Conservation (phyloP, 2,113 vertebrate genomes). For the Trichechus manatus region DNA sequence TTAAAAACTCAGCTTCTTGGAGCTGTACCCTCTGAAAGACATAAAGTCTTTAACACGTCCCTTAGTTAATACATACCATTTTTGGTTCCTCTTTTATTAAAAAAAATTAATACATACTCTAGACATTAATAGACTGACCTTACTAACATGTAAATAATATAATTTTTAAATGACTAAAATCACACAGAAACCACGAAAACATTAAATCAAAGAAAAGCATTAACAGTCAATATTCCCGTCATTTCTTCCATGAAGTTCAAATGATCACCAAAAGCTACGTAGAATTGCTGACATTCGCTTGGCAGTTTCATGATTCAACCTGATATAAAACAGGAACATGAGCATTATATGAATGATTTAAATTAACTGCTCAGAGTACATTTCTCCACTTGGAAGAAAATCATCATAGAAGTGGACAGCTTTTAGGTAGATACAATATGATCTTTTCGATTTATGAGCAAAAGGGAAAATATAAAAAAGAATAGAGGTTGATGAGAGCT, state of each 20-base stretch:
- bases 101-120: background rate
- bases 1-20: conserved; percentile 33
- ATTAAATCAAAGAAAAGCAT: conserved; percentile 1
- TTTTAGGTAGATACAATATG: background rate
- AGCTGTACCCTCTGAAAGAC: background rate
- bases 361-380: background rate
- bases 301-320: background rate
- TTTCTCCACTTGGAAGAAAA: conserved; percentile 64
- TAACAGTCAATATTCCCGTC: background rate
- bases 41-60: background rate
- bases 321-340: background rate
- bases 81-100: background rate
- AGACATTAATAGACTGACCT: background rate
- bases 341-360: background rate
- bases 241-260: background rate
- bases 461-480: background rate
- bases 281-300: background rate
- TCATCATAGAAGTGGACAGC: background rate
- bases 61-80: conserved; percentile 9
- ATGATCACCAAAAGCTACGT: background rate
- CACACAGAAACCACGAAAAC: background rate
- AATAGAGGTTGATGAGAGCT: background rate
- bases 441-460: conserved; percentile 13
- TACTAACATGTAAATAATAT: conserved; percentile 33
- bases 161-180: conserved; percentile 51